Evolutionary conservation across 2,888 invertebrate species (phyloP).

Genomic region (Mamestra brassicae): DNA sequence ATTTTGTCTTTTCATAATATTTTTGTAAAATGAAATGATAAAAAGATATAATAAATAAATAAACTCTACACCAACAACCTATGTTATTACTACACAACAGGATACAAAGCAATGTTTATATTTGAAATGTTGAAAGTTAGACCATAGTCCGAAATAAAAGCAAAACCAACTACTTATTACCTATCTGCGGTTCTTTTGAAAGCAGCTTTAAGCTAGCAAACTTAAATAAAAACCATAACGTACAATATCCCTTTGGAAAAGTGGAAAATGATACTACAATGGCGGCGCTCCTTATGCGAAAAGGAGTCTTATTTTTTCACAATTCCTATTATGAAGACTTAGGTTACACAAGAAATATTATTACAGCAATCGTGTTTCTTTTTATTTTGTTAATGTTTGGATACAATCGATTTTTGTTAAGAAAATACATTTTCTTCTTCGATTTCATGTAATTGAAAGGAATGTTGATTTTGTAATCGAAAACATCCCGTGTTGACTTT

Average conservation of each 20-base stretch:
- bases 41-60: too few species aligned
- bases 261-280: slow-evolving; percentile 56
- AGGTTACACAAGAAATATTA: slow-evolving; percentile 51
- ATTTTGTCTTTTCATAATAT: too few species aligned
- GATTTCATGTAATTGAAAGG: slow-evolving; percentile 11
- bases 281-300: slow-evolving; percentile 32
- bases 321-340: slow-evolving; percentile 52
- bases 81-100: too few species aligned
- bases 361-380: slow-evolving; percentile 35
- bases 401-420: slow-evolving; percentile 5
- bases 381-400: slow-evolving; percentile 22
- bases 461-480: slow-evolving; percentile 17
- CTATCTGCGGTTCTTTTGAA: neutral
- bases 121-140: neutral
- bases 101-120: neutral
- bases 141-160: neutral
- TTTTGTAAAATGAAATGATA: too few species aligned
- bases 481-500: neutral
- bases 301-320: slow-evolving; percentile 45
- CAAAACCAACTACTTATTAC: neutral
- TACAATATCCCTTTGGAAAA: slow-evolving; percentile 51
- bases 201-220: slow-evolving; percentile 13
- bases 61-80: too few species aligned
- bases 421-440: slow-evolving; percentile 12
- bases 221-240: slow-evolving; percentile 38